Percentiles rank a stretch among this genome's conserved stretches.
Conservation (phyloP, 2,113 vertebrate species). For the Nannospalax galili region DNA sequence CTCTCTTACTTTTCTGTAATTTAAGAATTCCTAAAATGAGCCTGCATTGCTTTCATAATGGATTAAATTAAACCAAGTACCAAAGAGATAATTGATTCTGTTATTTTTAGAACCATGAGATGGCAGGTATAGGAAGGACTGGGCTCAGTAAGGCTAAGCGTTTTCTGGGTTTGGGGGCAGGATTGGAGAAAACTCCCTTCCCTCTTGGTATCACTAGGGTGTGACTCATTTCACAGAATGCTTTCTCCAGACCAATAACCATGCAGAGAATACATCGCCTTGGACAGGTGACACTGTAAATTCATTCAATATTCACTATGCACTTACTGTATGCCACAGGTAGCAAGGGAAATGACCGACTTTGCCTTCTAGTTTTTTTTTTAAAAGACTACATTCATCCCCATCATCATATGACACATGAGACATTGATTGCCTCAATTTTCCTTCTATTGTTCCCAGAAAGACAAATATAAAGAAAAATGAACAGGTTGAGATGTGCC, state of each 20-base stretch:
- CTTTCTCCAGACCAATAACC: background rate
- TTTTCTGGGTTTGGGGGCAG: background rate
- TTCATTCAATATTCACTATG: background rate
- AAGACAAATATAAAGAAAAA: background rate
- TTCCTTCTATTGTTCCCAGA: background rate
- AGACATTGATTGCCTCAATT: background rate
- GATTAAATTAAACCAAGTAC: background rate
- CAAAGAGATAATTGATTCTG: background rate
- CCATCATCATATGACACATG: too few relatives aligned
- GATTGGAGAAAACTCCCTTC: background rate
- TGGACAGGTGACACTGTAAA: too few relatives aligned
- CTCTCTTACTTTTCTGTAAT: constrained; percentile 19
- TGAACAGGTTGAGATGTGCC: background rate
- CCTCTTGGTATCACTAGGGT: background rate
- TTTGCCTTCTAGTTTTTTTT: background rate
- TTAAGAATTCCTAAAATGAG: background rate
- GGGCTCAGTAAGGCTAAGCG: accelerated
- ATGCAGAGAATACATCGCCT: background rate
- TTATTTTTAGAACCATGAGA: background rate
- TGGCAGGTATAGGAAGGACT: background rate
- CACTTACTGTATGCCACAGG: too few relatives aligned
- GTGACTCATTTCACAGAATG: too few relatives aligned
- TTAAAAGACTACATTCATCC: background rate
- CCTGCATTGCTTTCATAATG: background rate
- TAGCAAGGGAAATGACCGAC: background rate